Evolutionary conservation across 1,140 invertebrate genomes (phyloP).

Genomic region (Antheraea mylitta): DNA sequence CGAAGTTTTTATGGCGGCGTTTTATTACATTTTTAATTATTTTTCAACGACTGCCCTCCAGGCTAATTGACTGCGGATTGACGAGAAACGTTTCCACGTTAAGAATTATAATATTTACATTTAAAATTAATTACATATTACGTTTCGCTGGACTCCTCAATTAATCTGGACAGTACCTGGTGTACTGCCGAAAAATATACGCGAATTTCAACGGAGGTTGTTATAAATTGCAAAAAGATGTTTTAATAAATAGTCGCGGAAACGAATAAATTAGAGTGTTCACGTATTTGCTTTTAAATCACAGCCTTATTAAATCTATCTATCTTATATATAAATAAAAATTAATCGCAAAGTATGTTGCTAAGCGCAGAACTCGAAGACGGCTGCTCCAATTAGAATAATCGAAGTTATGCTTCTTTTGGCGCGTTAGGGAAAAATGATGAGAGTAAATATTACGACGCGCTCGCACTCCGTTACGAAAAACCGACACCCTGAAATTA

Average conservation of each 20-base stretch:
- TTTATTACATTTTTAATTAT: slow-evolving; percentile 76
- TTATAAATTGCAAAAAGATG: slow-evolving; percentile 65
- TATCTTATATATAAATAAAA: too few species aligned
- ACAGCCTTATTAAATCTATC: not conserved
- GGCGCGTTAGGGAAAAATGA: too few species aligned
- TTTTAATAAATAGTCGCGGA: slow-evolving; percentile 60
- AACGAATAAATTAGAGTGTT: slow-evolving; percentile 31
- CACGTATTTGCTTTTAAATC: not conserved
- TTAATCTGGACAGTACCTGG: not conserved
- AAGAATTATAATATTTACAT: slow-evolving; percentile 22
- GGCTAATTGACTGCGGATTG: slow-evolving; percentile 63
- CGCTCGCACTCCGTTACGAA: too few species aligned
- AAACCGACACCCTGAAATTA: too few species aligned
- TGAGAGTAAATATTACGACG: too few species aligned
- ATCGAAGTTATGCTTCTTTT: too few species aligned
- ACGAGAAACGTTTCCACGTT: slow-evolving; percentile 35
- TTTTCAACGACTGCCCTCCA: slow-evolving; percentile 57
- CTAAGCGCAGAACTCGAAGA: too few species aligned
- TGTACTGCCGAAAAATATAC: not conserved
- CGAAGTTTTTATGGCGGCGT: slow-evolving; percentile 68
- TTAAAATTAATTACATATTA: not conserved
- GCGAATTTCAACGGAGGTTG: not conserved
- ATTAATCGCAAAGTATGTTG: too few species aligned
- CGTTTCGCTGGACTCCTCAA: not conserved
- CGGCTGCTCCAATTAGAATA: too few species aligned